Evolutionary conservation across 2,888 invertebrate genomes (phyloP).

Genomic region (Crocallis elinguaria): DNA sequence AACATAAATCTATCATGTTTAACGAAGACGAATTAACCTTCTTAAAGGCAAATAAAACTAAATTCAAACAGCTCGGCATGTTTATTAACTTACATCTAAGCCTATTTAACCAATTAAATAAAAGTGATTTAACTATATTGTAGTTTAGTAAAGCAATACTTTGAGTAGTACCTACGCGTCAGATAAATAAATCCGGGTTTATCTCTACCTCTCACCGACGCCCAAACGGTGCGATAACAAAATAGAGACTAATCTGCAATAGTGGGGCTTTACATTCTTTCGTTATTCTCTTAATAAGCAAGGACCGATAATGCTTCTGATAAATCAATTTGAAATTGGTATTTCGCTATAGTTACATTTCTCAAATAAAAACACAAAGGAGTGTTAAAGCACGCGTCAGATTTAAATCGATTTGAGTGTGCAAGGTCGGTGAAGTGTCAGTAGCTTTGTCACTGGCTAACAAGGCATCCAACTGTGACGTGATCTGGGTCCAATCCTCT

Average conservation of each 20-base stretch:
- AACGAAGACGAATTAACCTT: conserved; percentile 31
- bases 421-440: conserved; percentile 46
- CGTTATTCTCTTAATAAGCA: conserved; percentile 25
- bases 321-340: conserved; percentile 16
- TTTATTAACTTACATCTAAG: conserved; percentile 26
- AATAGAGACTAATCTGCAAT: conserved; percentile 15
- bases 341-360: too few species aligned
- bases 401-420: conserved; percentile 44
- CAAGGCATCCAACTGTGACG: conserved; percentile 46
- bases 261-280: conserved; percentile 23
- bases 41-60: conserved; percentile 18
- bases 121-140: too few species aligned
- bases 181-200: conserved; percentile 42
- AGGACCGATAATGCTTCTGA: conserved; percentile 16
- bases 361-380: neutral
- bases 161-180: conserved; percentile 16
- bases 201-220: conserved; percentile 21
- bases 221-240: conserved; percentile 16
- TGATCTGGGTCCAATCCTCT: conserved; percentile 45
- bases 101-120: too few species aligned
- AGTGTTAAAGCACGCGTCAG: conserved; percentile 16
- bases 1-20: conserved; percentile 32
- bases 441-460: conserved; percentile 47
- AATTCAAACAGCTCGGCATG: conserved; percentile 14
- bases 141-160: too few species aligned